Evolutionary conservation across 2,888 invertebrate genomes (phyloP).

Genomic region (Apocheima hispidaria): DNA sequence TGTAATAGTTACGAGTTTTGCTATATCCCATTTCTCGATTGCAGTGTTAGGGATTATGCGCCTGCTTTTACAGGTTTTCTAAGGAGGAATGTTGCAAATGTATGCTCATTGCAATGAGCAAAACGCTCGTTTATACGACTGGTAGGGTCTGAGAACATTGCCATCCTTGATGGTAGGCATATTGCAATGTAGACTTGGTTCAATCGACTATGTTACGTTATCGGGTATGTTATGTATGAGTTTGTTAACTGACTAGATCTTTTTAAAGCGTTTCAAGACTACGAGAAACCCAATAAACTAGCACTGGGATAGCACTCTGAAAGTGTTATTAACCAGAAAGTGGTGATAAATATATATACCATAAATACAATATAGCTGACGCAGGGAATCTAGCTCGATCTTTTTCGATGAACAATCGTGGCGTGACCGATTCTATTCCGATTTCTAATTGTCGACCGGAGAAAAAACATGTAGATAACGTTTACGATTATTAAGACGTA

Average conservation of each 20-base stretch:
- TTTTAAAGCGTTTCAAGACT: not conserved
- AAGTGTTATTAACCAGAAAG: slow-evolving; percentile 14
- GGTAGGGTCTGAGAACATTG: slow-evolving; percentile 22
- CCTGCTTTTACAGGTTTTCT: slow-evolving; percentile 41
- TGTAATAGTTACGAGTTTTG: slow-evolving; percentile 22
- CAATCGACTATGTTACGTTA: not conserved
- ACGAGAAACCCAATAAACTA: slow-evolving; percentile 1
- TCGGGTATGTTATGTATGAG: not conserved
- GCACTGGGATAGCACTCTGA: not conserved
- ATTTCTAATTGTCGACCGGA: slow-evolving; percentile 67
- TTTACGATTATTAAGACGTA: slow-evolving; percentile 56
- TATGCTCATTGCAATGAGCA: slow-evolving; percentile 37
- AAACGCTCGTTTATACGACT: slow-evolving; percentile 43
- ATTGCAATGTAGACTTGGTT: not conserved
- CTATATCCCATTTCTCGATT: slow-evolving; percentile 56
- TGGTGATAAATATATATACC: slow-evolving; percentile 19
- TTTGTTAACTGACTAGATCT: too few relatives aligned
- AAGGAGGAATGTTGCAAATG: slow-evolving; percentile 40
- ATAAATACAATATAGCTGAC: slow-evolving; percentile 47
- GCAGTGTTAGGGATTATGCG: slow-evolving; percentile 50
- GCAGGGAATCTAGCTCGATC: slow-evolving; percentile 61
- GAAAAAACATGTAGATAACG: slow-evolving; percentile 55
- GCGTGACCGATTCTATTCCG: slow-evolving; percentile 64
- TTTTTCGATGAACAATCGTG: slow-evolving; percentile 60
- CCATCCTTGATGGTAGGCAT: slow-evolving; percentile 8